Evolutionary conservation across 2,888 invertebrate genomes (phyloP), one percentile per base, ranked within the genome.

Genomic region (Microctonus aethiopoides): DNA sequence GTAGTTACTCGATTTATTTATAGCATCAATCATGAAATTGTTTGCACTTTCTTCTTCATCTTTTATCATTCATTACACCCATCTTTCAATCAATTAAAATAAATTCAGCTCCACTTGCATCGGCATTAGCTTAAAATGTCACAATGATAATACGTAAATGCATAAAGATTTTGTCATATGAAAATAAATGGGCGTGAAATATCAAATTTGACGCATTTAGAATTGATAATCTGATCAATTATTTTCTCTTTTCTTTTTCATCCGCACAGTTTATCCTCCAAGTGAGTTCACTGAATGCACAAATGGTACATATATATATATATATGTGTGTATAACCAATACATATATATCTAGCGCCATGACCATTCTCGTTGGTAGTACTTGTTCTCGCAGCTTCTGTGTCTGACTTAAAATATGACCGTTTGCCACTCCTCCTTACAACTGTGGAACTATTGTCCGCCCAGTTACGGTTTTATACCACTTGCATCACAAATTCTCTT

Each of bases 391-490:
- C 76, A 73, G 77, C 73, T 79, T 72, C 83, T 84, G 84, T 80
- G 80, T 77, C 79, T 84, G 84, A 84, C 84, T 84, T 84, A 81
- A 84, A 83, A 83, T 84, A 84, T 81, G 81, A 77, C 74, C 72
- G 75, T 67, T 77, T 78, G 77, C 84, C 84, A 84, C 84, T 84
- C 83, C 84, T 83, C 78, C 81, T 80, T 80, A 79, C 77, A 75
- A 74, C 76, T 52, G 80, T 64, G 70, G 74, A 81, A 81, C 80
- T 80, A 80, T 82, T 83, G 83, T 83, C 82, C 78, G 57, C 67
- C 65, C 68, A 64, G 61, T 70, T 66, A 60, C 67, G 71, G 57
- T 70, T 46, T 61, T 59, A 62, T 63, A 63, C 63, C 16, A 52
- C 68, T 64, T 61, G 65, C 24, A 24, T 36, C 51, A 51, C 51